Evolutionary conservation across 2,797 vertebrate genomes (phyloP), one percentile per base, ranked within the genome.

Genomic region (Argyrosomus regius): DNA sequence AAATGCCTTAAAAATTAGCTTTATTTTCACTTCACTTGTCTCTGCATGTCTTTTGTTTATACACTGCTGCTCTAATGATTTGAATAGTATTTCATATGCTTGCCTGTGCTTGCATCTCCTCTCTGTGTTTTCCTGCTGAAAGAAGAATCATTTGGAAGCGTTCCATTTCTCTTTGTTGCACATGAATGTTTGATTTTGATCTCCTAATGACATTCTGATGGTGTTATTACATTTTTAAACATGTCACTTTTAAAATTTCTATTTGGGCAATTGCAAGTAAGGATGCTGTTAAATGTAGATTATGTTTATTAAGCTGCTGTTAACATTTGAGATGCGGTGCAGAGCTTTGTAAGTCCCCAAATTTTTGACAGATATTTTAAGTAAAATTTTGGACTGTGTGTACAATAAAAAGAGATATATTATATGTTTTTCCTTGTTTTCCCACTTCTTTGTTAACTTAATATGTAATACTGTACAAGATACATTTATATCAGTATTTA

Each of bases 1-100:
- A 65, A 26, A 92, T 72, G 90, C 93, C 92, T 92, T 92, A 88
- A 85, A 81, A 62, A 62, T 60, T 0, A 70, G 43, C 17, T 54
- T 24, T 31, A 57, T 59, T 71, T 77, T 80, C 20, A 3, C 24
- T 35, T 71, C 7, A 28, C 56, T 79, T 9, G 45, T 75, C 28
- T 28, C 52, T 0, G 66, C 82, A 75, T 70, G 65, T 65, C 24
- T 56, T 65, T 5, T 71, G 31, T 81, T 61, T 59, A 43, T 64
- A 52, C 56, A 70, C 77, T 82, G 64, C 67, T 82, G 82, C 72
- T 87, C 78, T 68, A 54, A 65, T 81, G 52, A 53, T 86, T 80
- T 75, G 4, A 78, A 26, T 76, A 16, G 43, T 88, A 12, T 84
- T 87, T 87, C 46, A 56, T 31, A 13, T 45, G 69, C 80, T 82